Percentiles rank a stretch among this genome's conserved stretches.
Conservation (phyloP, 2,888 invertebrate genomes). For the Dexiosoma caninum region DNA sequence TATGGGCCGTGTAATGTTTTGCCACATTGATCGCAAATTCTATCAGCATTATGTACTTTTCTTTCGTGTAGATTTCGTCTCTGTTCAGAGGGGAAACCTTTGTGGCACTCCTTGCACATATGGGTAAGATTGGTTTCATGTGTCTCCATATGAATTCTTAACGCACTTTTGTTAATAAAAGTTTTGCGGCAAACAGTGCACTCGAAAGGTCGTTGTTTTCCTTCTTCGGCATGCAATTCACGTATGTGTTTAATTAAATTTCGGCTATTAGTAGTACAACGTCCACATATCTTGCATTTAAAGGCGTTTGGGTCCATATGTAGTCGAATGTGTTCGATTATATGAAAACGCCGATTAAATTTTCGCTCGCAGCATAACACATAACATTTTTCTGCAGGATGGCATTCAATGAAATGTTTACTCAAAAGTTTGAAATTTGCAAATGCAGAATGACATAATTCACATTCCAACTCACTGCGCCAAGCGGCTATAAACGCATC, state of each 20-base stretch:
- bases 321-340: constrained; percentile 66
- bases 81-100: constrained; percentile 63
- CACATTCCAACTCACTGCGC: constrained; percentile 63
- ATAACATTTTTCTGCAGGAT: constrained; percentile 62
- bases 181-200: constrained; percentile 64
- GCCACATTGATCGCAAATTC: constrained; percentile 64
- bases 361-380: constrained; percentile 66
- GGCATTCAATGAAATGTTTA: constrained; percentile 63
- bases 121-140: constrained; percentile 63
- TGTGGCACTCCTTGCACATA: constrained; percentile 66
- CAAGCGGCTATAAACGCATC: constrained; percentile 55
- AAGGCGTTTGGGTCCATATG: constrained; percentile 66
- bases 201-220: constrained; percentile 42
- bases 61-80: constrained; percentile 59
- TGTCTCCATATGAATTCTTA: constrained; percentile 65
- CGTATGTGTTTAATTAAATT: constrained; percentile 64
- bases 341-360: constrained; percentile 64
- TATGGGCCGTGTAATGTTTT: constrained; percentile 61
- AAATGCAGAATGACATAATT: constrained; percentile 55
- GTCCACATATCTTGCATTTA: constrained; percentile 65
- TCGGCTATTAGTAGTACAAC: constrained; percentile 61
- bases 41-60: constrained; percentile 56
- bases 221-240: constrained; percentile 55
- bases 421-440: constrained; percentile 64
- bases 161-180: constrained; percentile 57